These are phyloP conservation scores for Stictonetta naevosa DNA, from an alignment of 2,113 vertebrate species.

Conservation along the genomic window DNA sequence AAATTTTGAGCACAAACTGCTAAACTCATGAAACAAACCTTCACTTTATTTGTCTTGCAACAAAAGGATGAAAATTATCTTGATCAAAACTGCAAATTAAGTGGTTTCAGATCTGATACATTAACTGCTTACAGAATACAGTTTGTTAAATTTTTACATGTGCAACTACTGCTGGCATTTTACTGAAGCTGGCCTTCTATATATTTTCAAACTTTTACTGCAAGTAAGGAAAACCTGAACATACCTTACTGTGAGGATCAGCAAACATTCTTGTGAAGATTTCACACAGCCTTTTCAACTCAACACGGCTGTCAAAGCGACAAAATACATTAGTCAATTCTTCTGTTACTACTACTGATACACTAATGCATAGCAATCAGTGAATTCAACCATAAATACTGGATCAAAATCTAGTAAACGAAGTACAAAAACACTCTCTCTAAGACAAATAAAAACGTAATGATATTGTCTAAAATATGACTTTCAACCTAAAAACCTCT, in stretches of 20 bases:
- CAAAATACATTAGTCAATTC: slow-evolving; percentile 41
- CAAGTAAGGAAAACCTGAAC: slow-evolving; percentile 51
- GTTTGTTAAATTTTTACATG: not conserved
- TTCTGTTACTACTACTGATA: not conserved
- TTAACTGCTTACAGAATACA: not conserved
- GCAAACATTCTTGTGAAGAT: slow-evolving; percentile 99
- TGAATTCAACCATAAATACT: not conserved
- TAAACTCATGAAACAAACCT: not conserved
- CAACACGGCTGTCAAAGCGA: slow-evolving; percentile 89
- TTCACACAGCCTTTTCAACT: slow-evolving; percentile 97
- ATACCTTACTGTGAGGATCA: slow-evolving; percentile 99
- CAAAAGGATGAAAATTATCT: not conserved
- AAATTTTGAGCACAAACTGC: not conserved
- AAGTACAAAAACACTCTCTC: not conserved
- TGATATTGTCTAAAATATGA: not conserved
- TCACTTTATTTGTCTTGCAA: not conserved
- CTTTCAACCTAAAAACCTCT: not conserved
- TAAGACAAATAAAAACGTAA: not conserved
- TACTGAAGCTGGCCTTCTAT: not conserved
- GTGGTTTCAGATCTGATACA: not conserved
- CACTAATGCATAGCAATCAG: not conserved
- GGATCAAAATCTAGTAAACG: not conserved
- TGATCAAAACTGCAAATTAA: not conserved
- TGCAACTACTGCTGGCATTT: not conserved
- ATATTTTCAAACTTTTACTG: not conserved